Evolutionary conservation across 2,888 invertebrate genomes (phyloP).

Genomic region (Drosophila crucigera): DNA sequence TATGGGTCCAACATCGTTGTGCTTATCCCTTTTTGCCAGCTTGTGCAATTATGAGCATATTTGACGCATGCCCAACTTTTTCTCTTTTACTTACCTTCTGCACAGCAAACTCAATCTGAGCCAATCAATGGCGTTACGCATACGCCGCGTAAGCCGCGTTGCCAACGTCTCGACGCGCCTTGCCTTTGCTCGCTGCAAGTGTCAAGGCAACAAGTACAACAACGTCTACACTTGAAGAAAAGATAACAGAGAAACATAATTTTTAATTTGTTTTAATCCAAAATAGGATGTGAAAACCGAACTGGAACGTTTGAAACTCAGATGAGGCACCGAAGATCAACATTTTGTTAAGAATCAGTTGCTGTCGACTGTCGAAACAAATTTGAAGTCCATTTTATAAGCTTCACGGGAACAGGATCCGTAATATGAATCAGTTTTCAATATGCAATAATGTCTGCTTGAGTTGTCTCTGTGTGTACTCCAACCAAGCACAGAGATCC

Average conservation of each 20-base stretch:
- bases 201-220: slow-evolving; percentile 69
- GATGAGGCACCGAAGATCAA: background rate
- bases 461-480: background rate
- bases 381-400: background rate
- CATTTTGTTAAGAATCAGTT: background rate
- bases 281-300: background rate
- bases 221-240: background rate
- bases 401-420: background rate
- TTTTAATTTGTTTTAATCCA: background rate
- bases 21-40: slow-evolving; percentile 57
- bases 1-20: background rate
- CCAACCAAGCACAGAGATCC: slow-evolving; percentile 1
- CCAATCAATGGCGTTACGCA: slow-evolving; percentile 77
- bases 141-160: slow-evolving; percentile 71
- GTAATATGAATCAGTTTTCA: background rate
- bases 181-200: slow-evolving; percentile 28
- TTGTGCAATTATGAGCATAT: slow-evolving; percentile 67
- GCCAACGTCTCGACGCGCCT: slow-evolving; percentile 19
- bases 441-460: background rate
- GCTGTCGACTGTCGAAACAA: background rate
- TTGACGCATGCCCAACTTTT: slow-evolving; percentile 52
- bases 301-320: background rate
- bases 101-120: slow-evolving; percentile 57
- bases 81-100: slow-evolving; percentile 10
- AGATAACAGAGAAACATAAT: accelerated